These are phyloP conservation scores for Erpobdella octoculata DNA, from an alignment of 2,888 invertebrate genomes.

Conservation along the genomic window DNA sequence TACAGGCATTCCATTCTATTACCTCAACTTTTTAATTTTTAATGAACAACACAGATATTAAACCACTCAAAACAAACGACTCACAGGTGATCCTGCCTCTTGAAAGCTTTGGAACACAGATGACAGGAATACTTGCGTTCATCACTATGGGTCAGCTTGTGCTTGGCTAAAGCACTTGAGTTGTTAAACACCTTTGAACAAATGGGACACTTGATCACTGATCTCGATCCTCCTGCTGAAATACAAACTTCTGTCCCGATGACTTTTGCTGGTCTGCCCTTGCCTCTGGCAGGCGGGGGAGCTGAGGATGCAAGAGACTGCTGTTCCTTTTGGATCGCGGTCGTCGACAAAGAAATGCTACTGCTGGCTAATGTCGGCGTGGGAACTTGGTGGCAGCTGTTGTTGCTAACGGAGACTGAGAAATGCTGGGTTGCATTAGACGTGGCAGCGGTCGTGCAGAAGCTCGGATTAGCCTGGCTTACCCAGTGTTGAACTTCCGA, in stretches of 20 bases:
- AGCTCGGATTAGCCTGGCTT: too few relatives aligned
- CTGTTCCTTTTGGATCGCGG: too few relatives aligned
- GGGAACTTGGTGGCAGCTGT: too few relatives aligned
- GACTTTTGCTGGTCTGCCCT: slow-evolving; percentile 67
- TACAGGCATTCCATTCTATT: neutral
- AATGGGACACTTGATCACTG: slow-evolving; percentile 61
- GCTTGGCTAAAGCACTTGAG: slow-evolving; percentile 75
- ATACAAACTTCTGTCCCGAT: slow-evolving; percentile 51
- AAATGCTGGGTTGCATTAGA: neutral
- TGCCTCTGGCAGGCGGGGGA: slow-evolving; percentile 53
- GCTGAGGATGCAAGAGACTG: neutral
- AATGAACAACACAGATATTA: too few relatives aligned
- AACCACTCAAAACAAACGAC: too few relatives aligned
- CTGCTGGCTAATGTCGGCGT: too few relatives aligned
- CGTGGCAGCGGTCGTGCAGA: too few relatives aligned
- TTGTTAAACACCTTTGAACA: slow-evolving; percentile 95
- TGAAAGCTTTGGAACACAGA: slow-evolving; percentile 93
- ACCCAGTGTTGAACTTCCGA: too few relatives aligned
- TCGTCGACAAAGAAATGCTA: too few relatives aligned
- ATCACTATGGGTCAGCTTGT: slow-evolving; percentile 93
- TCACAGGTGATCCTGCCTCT: slow-evolving; percentile 96
- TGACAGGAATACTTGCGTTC: slow-evolving; percentile 90
- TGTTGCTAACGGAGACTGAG: neutral
- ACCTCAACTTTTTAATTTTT: neutral
- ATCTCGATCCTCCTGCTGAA: slow-evolving; percentile 21